Evolutionary conservation across 1,140 invertebrate species (phyloP).

Genomic region (Zaprionus camerounensis): DNA sequence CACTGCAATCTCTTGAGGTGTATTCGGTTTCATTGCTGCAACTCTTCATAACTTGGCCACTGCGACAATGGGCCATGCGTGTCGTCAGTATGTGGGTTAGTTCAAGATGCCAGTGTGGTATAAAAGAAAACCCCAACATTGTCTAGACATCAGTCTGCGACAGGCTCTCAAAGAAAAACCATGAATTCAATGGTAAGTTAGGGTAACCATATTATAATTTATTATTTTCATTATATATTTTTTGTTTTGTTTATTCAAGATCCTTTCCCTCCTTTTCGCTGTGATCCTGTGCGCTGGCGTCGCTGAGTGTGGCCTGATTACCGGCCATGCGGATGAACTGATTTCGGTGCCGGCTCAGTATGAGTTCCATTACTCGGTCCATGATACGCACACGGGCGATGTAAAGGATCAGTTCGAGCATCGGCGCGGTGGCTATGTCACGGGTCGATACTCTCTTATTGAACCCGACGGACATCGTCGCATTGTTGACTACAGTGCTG

Average conservation of each 20-base stretch:
- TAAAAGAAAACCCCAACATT: constrained; percentile 44
- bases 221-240: neutral
- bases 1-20: constrained; percentile 23
- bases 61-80: constrained; percentile 65
- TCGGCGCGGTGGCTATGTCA: constrained; percentile 85
- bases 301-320: constrained; percentile 56
- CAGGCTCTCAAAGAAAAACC: constrained; percentile 19
- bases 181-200: constrained; percentile 61
- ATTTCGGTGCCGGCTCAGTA: constrained; percentile 86
- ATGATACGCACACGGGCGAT: constrained; percentile 88
- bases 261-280: constrained; percentile 25
- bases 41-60: constrained; percentile 63
- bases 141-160: constrained; percentile 53
- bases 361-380: constrained; percentile 87
- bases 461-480: constrained; percentile 84
- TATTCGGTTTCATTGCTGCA: constrained; percentile 59
- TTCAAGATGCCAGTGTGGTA: constrained; percentile 19
- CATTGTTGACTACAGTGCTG: constrained; percentile 84
- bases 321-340: constrained; percentile 61
- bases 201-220: neutral
- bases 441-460: constrained; percentile 80
- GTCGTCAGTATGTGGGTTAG: constrained; percentile 13
- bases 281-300: constrained; percentile 43
- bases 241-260: constrained; percentile 22
- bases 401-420: constrained; percentile 88